A percentile compares a stretch with the other conserved stretches of the same genome.
Evolutionary conservation across 2,888 invertebrate genomes (phyloP).

Genomic region (Ormia ochracea): DNA sequence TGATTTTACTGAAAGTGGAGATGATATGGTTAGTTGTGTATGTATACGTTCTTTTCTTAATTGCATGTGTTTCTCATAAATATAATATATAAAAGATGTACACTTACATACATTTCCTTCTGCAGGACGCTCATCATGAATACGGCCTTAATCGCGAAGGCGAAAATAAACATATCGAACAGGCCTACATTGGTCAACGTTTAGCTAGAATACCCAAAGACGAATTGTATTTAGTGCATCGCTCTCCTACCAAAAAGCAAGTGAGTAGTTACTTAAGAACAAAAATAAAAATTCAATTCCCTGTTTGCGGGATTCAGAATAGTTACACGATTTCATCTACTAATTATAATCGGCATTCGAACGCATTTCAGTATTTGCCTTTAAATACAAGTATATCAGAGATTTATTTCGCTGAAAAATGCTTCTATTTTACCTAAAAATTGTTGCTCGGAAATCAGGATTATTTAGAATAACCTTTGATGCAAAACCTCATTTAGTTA

Average conservation of each 20-base stretch:
- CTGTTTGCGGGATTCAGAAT: too few species aligned
- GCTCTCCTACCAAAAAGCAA: slow-evolving; percentile 71
- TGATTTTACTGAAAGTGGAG: slow-evolving; percentile 75
- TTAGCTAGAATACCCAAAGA: slow-evolving; percentile 76
- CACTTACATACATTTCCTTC: background rate
- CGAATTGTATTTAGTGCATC: slow-evolving; percentile 74
- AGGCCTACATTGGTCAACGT: slow-evolving; percentile 76
- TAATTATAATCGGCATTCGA: too few species aligned
- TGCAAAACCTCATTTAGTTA: too few species aligned
- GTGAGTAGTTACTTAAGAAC: slow-evolving; percentile 64
- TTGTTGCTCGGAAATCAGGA: too few species aligned
- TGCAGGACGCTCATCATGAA: slow-evolving; percentile 70
- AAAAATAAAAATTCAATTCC: too few species aligned
- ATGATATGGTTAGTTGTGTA: slow-evolving; percentile 74
- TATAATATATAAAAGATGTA: background rate
- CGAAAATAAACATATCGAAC: slow-evolving; percentile 72
- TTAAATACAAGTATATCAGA: too few species aligned
- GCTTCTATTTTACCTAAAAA: too few species aligned
- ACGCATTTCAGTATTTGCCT: too few species aligned
- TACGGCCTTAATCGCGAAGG: slow-evolving; percentile 64
- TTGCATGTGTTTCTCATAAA: background rate
- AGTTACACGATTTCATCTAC: too few species aligned
- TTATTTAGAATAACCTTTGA: too few species aligned
- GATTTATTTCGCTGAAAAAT: too few species aligned
- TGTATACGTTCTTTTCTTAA: slow-evolving; percentile 47